Conservation (phyloP, 2,888 invertebrate genomes). For the Trypoxylon attenuatum region DNA sequence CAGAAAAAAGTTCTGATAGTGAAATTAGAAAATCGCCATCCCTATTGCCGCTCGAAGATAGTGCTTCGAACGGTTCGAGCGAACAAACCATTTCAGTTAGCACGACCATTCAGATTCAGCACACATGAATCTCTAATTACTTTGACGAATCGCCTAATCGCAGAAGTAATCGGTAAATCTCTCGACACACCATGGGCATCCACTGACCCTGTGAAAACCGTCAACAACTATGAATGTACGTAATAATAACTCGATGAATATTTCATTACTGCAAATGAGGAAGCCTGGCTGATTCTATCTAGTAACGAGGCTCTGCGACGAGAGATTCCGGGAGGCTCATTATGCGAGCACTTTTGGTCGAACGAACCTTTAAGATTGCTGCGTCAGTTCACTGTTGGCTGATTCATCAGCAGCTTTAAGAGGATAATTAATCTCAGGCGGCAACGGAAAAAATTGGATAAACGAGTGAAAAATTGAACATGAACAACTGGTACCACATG, state of each 20-base stretch:
- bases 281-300: neutral
- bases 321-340: neutral
- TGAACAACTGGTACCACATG: too few species aligned
- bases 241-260: neutral
- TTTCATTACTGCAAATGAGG: neutral
- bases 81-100: constrained; percentile 15
- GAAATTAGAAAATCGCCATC: constrained; percentile 19
- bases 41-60: constrained; percentile 27
- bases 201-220: too few species aligned
- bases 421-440: too few species aligned
- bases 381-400: neutral
- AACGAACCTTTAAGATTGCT: neutral
- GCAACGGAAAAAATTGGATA: too few species aligned
- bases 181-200: neutral
- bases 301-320: neutral
- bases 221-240: neutral
- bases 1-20: constrained; percentile 29
- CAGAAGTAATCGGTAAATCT: neutral
- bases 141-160: neutral
- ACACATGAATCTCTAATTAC: constrained; percentile 11
- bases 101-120: neutral
- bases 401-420: neutral
- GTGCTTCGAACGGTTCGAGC: constrained; percentile 12
- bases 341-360: too few species aligned
- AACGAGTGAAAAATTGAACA: too few species aligned